phyloP scores from a whole-genome alignment of 2,888 invertebrate species.

The Coelopa pilipes region DNA sequence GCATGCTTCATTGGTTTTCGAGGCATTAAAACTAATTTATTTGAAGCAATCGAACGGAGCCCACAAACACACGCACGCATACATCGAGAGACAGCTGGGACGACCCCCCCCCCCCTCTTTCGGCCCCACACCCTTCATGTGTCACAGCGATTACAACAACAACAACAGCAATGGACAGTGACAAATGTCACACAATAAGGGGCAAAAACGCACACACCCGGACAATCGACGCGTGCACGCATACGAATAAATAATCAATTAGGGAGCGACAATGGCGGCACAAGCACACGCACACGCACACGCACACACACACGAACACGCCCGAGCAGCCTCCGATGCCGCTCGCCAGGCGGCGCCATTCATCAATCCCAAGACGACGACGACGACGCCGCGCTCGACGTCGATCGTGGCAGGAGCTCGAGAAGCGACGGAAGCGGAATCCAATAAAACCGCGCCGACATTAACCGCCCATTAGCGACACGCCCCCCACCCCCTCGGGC shows the following conservation, averaged over 20 bases:
- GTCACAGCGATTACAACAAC: constrained; percentile 19
- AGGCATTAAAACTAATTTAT: constrained; percentile 24
- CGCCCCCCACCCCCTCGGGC: background rate
- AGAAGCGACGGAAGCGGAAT: background rate
- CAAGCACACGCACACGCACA: constrained; percentile 7
- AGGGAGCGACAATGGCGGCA: constrained; percentile 24
- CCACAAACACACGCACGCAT: background rate
- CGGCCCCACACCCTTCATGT: background rate
- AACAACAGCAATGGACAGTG: constrained; percentile 40
- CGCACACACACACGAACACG: background rate
- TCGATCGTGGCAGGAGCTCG: background rate
- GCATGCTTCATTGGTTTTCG: constrained; percentile 21
- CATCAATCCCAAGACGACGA: constrained; percentile 6
- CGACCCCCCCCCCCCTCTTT: background rate
- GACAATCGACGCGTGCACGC: constrained; percentile 24
- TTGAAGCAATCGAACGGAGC: constrained; percentile 12
- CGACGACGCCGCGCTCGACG: constrained; percentile 12
- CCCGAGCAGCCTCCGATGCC: constrained; percentile 10
- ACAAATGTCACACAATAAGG: constrained; percentile 49
- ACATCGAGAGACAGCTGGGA: background rate
- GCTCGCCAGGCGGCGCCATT: constrained; percentile 1
- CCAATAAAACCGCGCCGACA: constrained; percentile 18
- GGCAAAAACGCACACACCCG: constrained; percentile 34
- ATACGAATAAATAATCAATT: constrained; percentile 35
- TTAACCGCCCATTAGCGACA: constrained; percentile 31